A percentile compares a stretch with the other conserved stretches of the same genome.
Evolutionary conservation across 1,140 invertebrate genomes (phyloP).

Genomic region (Hypsibius dujardini): DNA sequence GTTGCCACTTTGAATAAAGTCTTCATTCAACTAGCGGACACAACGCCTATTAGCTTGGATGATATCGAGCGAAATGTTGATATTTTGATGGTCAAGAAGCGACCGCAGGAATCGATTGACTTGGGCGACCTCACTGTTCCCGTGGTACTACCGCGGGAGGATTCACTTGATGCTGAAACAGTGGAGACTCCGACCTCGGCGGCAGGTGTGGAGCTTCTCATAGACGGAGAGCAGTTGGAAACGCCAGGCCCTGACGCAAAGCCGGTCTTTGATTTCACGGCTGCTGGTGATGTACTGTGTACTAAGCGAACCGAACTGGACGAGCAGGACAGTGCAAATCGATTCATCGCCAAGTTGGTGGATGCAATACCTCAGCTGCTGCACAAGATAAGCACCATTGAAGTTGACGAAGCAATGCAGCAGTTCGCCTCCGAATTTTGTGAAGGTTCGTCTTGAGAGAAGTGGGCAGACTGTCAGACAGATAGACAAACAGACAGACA

Average conservation of each 20-base stretch:
- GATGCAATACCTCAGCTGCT: background rate
- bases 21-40: background rate
- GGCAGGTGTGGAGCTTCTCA: background rate
- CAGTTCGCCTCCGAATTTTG: slow-evolving; percentile 4
- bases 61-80: background rate
- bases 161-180: background rate
- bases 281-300: background rate
- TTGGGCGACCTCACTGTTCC: background rate
- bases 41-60: background rate
- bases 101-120: background rate
- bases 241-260: background rate
- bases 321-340: background rate
- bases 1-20: background rate
- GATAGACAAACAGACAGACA: too few relatives aligned
- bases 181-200: background rate
- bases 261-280: background rate
- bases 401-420: slow-evolving; percentile 14
- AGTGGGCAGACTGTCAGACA: too few relatives aligned
- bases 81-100: background rate
- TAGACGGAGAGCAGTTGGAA: background rate
- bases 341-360: background rate
- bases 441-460: background rate
- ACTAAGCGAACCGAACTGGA: background rate
- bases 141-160: background rate
- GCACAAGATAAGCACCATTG: background rate